Evolutionary conservation across 2,888 invertebrate genomes (phyloP).

Genomic region (Myopa tessellatipennis): DNA sequence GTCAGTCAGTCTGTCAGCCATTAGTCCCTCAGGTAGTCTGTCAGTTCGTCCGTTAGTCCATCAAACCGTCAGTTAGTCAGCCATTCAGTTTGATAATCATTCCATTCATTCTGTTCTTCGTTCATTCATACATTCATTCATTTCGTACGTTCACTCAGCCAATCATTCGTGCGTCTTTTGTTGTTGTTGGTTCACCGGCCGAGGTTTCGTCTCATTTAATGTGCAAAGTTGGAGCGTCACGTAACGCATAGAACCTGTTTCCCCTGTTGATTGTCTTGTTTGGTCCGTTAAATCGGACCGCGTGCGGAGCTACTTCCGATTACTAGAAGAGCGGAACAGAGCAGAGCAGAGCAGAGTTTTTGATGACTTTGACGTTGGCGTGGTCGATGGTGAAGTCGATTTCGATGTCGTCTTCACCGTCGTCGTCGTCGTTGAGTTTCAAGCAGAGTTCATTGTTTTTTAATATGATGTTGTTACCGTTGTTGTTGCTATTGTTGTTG

Average conservation of each 20-base stretch:
- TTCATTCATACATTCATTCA: slow-evolving; percentile 1
- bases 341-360: background rate
- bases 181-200: background rate
- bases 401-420: slow-evolving; percentile 3
- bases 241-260: slow-evolving; percentile 46
- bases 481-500: slow-evolving; percentile 21
- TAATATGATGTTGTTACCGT: slow-evolving; percentile 35
- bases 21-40: no score
- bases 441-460: slow-evolving; percentile 33
- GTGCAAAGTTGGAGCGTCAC: slow-evolving; percentile 39
- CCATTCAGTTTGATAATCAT: background rate
- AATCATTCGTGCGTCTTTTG: background rate
- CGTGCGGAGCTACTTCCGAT: slow-evolving; percentile 22
- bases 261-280: slow-evolving; percentile 38
- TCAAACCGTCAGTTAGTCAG: no score
- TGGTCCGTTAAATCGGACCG: slow-evolving; percentile 14
- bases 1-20: no score
- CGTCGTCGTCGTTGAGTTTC: slow-evolving; percentile 5
- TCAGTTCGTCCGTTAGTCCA: no score
- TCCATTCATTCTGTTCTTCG: background rate
- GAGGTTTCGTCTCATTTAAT: slow-evolving; percentile 12
- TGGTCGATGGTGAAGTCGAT: background rate
- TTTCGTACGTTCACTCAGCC: background rate
- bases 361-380: background rate
- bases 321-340: background rate